These are phyloP conservation scores for Lonchura striata DNA, from an alignment of 2,113 vertebrate genomes.

Conservation along the genomic window DNA sequence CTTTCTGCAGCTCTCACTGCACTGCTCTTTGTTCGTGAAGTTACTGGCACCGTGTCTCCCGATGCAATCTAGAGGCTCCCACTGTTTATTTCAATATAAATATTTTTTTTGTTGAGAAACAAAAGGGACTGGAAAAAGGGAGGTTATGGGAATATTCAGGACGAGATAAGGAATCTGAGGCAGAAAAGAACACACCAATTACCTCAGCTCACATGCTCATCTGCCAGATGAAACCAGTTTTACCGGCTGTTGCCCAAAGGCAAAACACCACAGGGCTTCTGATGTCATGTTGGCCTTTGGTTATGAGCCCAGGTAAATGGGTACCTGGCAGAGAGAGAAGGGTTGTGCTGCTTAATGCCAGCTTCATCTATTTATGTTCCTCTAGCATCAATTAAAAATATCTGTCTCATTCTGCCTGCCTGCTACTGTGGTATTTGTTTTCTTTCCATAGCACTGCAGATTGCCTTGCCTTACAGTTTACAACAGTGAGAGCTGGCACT, in stretches of 20 bases:
- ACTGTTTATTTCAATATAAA: constrained; percentile 55
- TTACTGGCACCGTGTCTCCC: background rate
- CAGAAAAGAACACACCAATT: constrained; percentile 51
- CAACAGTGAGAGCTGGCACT: constrained; percentile 52
- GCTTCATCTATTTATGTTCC: constrained; percentile 47
- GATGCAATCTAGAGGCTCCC: background rate
- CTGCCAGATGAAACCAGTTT: constrained; percentile 71
- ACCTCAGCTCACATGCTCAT: constrained; percentile 39
- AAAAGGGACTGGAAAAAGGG: constrained; percentile 11
- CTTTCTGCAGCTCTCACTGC: background rate
- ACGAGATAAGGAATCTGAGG: constrained; percentile 58
- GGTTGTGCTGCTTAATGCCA: constrained; percentile 45
- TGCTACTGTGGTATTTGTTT: constrained; percentile 35
- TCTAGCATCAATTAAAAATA: constrained; percentile 70
- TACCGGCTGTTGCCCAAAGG: constrained; percentile 67
- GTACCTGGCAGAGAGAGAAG: constrained; percentile 52
- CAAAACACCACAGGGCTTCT: constrained; percentile 64
- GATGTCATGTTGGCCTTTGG: constrained; percentile 66
- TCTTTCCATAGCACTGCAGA: constrained; percentile 43
- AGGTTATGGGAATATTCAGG: constrained; percentile 44
- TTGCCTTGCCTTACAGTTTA: constrained; percentile 31
- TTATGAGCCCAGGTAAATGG: constrained; percentile 52
- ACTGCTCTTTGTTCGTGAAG: background rate
- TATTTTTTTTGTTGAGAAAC: constrained; percentile 60
- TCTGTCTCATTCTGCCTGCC: constrained; percentile 62